Percentiles rank a stretch among this genome's conserved stretches.
Conservation (phyloP, 2,888 invertebrate genomes). For the Torymus tubicola region DNA sequence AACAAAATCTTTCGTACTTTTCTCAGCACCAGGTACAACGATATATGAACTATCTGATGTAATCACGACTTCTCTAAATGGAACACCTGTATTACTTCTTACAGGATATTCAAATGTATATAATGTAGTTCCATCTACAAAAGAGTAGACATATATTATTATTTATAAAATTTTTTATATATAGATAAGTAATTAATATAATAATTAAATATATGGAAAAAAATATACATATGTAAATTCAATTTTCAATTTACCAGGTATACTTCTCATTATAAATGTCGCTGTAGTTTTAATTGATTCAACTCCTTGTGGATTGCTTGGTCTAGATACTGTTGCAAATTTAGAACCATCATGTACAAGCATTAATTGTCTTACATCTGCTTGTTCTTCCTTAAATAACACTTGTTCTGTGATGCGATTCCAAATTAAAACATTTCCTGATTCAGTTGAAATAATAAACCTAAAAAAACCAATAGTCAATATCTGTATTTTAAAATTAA, state of each 20-base stretch:
- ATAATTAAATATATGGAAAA: too few species aligned
- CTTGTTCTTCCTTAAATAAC: slow-evolving; percentile 89
- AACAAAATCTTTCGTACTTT: slow-evolving; percentile 87
- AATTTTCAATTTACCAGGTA: slow-evolving; percentile 81
- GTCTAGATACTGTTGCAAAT: slow-evolving; percentile 86
- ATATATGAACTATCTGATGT: slow-evolving; percentile 89
- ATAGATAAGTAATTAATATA: too few species aligned
- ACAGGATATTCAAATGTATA: slow-evolving; percentile 91
- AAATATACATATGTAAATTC: background rate
- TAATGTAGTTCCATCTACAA: slow-evolving; percentile 83
- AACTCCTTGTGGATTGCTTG: slow-evolving; percentile 80
- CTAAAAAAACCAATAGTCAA: slow-evolving; percentile 69
- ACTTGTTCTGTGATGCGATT: slow-evolving; percentile 86
- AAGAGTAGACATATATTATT: slow-evolving; percentile 15
- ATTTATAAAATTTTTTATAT: too few species aligned
- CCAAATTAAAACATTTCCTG: slow-evolving; percentile 94
- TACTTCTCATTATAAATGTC: slow-evolving; percentile 82
- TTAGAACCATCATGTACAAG: slow-evolving; percentile 86
- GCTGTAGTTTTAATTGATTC: slow-evolving; percentile 84
- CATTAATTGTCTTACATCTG: slow-evolving; percentile 85
- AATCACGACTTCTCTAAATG: slow-evolving; percentile 87
- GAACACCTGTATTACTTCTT: slow-evolving; percentile 82
- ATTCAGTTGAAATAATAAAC: slow-evolving; percentile 92
- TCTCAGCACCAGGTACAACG: slow-evolving; percentile 89
- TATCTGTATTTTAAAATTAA: background rate